Percentiles rank a stretch among this genome's conserved stretches.
These are phyloP conservation scores for Cryptocheilus praepositus DNA, from an alignment of 2,888 invertebrate genomes.

Conservation along the genomic window DNA sequence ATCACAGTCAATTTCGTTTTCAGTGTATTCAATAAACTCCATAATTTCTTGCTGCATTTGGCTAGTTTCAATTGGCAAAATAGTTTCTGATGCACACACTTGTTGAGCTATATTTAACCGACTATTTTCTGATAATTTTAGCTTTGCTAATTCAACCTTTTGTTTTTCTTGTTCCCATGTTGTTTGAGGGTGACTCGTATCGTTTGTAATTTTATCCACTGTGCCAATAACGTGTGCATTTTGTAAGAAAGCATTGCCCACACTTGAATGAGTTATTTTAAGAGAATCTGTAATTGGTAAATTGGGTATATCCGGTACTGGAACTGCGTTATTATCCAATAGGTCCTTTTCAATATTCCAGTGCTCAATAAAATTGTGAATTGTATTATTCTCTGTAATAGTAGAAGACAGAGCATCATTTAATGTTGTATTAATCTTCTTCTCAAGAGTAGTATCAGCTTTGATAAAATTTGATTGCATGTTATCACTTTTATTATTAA, in stretches of 20 bases:
- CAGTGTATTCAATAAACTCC: constrained; percentile 39
- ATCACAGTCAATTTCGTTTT: constrained; percentile 63
- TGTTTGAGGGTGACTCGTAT: constrained; percentile 57
- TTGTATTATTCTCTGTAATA: constrained; percentile 41
- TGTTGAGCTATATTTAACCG: constrained; percentile 46
- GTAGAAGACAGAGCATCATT: constrained; percentile 46
- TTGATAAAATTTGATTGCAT: constrained; percentile 65
- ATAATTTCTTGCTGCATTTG: constrained; percentile 42
- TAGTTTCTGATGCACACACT: constrained; percentile 32
- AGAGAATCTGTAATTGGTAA: too few species aligned
- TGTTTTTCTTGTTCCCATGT: constrained; percentile 72
- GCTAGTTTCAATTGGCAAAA: constrained; percentile 34
- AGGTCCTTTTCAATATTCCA: constrained; percentile 41
- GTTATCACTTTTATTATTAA: constrained; percentile 64
- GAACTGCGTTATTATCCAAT: constrained; percentile 28
- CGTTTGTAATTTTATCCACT: constrained; percentile 29
- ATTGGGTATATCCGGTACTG: constrained; percentile 25
- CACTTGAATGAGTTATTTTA: too few species aligned
- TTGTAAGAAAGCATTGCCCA: too few species aligned
- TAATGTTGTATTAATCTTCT: constrained; percentile 42
- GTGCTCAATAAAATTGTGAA: constrained; percentile 43
- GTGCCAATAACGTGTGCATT: too few species aligned
- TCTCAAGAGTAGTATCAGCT: constrained; percentile 55
- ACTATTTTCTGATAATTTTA: constrained; percentile 60
- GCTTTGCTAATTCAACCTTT: constrained; percentile 67